Evolutionary conservation across 2,888 invertebrate genomes (phyloP).

Genomic region (Orthonevra nobilis): DNA sequence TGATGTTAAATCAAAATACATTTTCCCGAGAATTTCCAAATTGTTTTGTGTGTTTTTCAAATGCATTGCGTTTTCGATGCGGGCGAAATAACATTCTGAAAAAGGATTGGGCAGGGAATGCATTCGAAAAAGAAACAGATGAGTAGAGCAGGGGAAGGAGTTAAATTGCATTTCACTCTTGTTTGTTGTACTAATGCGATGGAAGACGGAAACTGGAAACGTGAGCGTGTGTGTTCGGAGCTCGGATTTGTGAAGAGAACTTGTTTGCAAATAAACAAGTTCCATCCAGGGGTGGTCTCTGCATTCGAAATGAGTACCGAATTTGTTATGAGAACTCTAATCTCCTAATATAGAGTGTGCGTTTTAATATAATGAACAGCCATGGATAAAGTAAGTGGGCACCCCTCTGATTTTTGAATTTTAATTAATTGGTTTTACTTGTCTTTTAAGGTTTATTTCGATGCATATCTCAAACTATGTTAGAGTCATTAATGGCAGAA

Average conservation of each 20-base stretch:
- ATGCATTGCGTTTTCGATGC: neutral
- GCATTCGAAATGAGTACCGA: neutral
- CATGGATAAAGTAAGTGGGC: too few species aligned
- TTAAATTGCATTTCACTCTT: constrained; percentile 30
- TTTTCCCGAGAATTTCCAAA: constrained; percentile 25
- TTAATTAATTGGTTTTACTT: too few species aligned
- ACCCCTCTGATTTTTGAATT: too few species aligned
- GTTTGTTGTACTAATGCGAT: neutral
- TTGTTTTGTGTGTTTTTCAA: neutral
- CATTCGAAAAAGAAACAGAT: neutral
- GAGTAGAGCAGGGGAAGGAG: neutral
- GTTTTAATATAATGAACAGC: too few species aligned
- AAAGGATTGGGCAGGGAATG: neutral
- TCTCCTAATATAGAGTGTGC: too few species aligned
- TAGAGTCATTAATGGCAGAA: too few species aligned
- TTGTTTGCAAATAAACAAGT: constrained; percentile 62
- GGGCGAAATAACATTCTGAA: constrained; percentile 9
- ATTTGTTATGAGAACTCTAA: too few species aligned
- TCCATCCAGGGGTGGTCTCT: constrained; percentile 47
- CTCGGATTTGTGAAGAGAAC: constrained; percentile 40
- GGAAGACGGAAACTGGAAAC: constrained; percentile 57
- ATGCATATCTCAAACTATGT: too few species aligned
- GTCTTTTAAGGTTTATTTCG: too few species aligned
- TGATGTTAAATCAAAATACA: constrained; percentile 43
- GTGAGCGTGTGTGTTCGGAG: constrained; percentile 35